These are phyloP conservation scores for Hydrotaea diabolus DNA, from an alignment of 2,888 invertebrate species.

Conservation along the genomic window DNA sequence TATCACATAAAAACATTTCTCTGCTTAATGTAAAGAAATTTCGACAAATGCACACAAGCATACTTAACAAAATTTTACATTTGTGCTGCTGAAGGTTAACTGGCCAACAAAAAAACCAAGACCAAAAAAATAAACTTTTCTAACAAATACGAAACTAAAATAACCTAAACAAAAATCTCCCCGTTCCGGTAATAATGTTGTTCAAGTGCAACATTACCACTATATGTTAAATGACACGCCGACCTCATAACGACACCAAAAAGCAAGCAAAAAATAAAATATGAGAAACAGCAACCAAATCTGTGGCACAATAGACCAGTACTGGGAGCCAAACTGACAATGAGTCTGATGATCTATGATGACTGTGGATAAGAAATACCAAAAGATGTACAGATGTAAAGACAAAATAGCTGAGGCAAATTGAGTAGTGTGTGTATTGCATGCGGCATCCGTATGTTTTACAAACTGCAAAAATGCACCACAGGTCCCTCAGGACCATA, in stretches of 20 bases:
- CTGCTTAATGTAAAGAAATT: not conserved
- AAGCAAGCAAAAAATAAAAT: not conserved
- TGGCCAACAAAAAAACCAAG: not conserved
- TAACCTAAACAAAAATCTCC: not conserved
- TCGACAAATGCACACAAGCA: not conserved
- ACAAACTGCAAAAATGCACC: conserved; percentile 12
- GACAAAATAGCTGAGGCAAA: not conserved
- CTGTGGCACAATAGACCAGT: not conserved
- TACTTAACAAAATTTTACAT: no score
- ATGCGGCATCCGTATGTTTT: not conserved
- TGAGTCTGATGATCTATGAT: conserved; percentile 31
- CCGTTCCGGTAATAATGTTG: not conserved
- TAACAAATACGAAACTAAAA: not conserved
- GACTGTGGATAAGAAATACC: conserved; percentile 22
- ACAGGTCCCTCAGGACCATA: conserved; percentile 24
- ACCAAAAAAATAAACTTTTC: not conserved
- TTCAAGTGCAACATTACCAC: conserved; percentile 1
- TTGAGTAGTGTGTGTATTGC: not conserved
- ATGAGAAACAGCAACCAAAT: not conserved
- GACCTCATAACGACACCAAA: conserved; percentile 31
- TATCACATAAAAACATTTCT: not conserved
- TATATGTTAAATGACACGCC: conserved; percentile 23
- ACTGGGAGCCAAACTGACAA: not conserved
- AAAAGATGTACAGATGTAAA: not conserved
- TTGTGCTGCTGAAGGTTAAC: not conserved